These are phyloP conservation scores for Notechis scutatus DNA, from an alignment of 2,113 vertebrate genomes.

Conservation along the genomic window DNA sequence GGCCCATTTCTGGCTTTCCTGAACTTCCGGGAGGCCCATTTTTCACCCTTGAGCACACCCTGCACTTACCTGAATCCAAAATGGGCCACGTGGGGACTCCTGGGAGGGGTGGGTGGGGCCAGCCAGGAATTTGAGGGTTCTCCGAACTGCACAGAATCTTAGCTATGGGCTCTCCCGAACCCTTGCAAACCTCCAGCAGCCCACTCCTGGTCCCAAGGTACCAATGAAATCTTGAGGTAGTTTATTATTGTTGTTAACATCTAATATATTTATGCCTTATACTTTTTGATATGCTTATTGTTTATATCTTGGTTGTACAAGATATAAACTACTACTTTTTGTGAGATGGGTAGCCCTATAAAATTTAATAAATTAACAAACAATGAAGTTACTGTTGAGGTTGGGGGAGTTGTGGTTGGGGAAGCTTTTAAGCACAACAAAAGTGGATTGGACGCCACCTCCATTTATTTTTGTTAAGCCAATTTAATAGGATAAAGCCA, in stretches of 20 bases:
- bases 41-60: no score
- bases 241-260: neutral
- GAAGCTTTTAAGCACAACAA: neutral
- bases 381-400: neutral
- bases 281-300: neutral
- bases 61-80: no score
- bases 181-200: no score
- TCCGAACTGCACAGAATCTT: no score
- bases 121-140: no score
- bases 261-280: neutral
- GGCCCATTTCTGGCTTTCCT: no score
- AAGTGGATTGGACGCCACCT: neutral
- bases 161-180: no score
- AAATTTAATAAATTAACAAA: neutral
- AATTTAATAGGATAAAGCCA: neutral
- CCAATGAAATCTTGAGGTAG: neutral
- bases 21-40: no score
- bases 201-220: neutral
- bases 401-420: neutral
- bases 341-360: neutral
- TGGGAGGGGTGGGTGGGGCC: no score
- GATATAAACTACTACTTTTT: neutral
- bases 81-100: no score
- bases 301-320: neutral
- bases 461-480: neutral